phyloP scores from a whole-genome alignment of 1,140 invertebrate species.

The Zaprionus tsacasi region DNA sequence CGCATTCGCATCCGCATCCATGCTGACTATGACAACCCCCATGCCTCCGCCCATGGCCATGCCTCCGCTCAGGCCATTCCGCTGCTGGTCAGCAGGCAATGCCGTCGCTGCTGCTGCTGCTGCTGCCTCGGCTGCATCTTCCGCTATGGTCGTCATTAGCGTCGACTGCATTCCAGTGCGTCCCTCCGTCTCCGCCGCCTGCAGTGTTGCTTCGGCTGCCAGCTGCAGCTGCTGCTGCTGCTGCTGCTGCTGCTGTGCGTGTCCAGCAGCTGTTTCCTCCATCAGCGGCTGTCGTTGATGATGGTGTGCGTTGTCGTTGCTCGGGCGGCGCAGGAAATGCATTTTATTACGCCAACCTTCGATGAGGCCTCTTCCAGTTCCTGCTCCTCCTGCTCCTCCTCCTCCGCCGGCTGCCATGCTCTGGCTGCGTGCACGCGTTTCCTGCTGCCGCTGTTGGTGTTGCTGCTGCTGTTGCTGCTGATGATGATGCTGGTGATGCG shows the following conservation, averaged over 20 bases:
- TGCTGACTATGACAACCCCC: conserved; percentile 62
- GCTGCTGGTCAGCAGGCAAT: conserved; percentile 14
- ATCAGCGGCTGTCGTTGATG: conserved; percentile 77
- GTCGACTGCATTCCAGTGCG: conserved; percentile 31
- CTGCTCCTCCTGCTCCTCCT: not conserved
- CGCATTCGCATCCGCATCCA: conserved; percentile 47
- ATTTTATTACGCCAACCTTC: conserved; percentile 70
- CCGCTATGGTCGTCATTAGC: conserved; percentile 69
- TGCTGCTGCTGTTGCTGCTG: conserved; percentile 50
- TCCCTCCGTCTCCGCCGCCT: not conserved
- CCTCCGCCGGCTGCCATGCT: conserved; percentile 40
- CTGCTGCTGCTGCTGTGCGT: conserved; percentile 17
- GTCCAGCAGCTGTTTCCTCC: conserved; percentile 60
- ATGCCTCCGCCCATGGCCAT: conserved; percentile 20
- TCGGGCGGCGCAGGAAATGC: conserved; percentile 72
- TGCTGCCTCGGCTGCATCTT: conserved; percentile 51
- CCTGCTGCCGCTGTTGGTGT: conserved; percentile 34
- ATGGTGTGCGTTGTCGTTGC: conserved; percentile 72
- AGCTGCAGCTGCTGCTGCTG: conserved; percentile 22
- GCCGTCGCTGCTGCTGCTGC: not conserved
- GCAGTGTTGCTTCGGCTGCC: conserved; percentile 11
- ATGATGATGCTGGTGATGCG: conserved; percentile 46
- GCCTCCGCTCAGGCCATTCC: conserved; percentile 16
- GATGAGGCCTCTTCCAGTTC: conserved; percentile 36
- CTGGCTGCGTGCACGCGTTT: conserved; percentile 57